Evolutionary conservation across 2,797 vertebrate species (phyloP), one percentile per base, ranked within the genome.

Genomic region (Australoheros facetus): DNA sequence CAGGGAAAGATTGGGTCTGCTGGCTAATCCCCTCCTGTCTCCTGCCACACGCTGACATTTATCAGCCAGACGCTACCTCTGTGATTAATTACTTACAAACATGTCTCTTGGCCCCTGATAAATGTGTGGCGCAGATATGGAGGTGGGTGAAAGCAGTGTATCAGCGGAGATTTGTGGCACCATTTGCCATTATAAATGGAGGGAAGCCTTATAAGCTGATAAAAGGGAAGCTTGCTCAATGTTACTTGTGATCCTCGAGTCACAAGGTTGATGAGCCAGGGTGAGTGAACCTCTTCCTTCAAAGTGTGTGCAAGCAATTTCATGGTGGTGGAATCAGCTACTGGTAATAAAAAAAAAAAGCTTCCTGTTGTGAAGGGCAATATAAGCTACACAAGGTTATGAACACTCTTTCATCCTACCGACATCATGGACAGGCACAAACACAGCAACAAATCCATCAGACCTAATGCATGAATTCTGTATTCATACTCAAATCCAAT

Each of bases 31-130:
- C 79, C 64, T 69, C 88, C 89, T 81, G 91, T 91, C 88, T 90
- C 76, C 85, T 78, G 84, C 82, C 84, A 56, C 86, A 71, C 48
- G 54, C 80, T 83, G 92, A 93, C 91, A 93, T 94, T 90, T 87
- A 93, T 92, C 93, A 92, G 87, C 79, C 86, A 87, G 86, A 83
- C 64, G 62, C 85, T 75, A 84, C 87, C 87, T 75, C 77, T 79
- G 86, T 94, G 94, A 94, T 94, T 90, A 94, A 95, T 93, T 89
- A 90, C 90, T 79, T 71, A 92, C 89, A 90, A 91, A 92, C 90
- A 85, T 69, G 85, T 92, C 86, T 83, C 87, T 54, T 80, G 87
- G 86, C 89, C 88, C 82, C 84, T 88, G 89, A 93, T 90, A 84
- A 91, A 93, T 89, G 87, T 56, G 77, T 37, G 85, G 54, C 7